Evolutionary conservation across 2,888 invertebrate species (phyloP).

Genomic region (Leuctra nigra): DNA sequence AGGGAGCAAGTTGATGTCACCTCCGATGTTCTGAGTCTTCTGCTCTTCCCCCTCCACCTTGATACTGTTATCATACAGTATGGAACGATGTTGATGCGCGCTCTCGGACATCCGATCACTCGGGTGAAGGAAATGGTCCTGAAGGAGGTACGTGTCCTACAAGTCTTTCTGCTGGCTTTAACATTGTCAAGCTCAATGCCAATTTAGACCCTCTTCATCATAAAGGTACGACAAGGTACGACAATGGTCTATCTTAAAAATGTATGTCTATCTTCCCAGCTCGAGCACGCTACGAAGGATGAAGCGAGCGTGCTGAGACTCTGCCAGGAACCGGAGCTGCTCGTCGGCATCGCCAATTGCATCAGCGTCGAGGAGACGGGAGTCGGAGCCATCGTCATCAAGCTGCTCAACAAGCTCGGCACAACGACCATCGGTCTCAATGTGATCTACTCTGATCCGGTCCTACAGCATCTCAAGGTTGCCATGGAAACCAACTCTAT

Average conservation of each 20-base stretch:
- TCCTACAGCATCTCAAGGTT: conserved; percentile 50
- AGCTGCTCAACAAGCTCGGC: conserved; percentile 48
- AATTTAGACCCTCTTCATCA: no score
- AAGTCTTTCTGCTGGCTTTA: no score
- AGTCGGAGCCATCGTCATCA: conserved; percentile 53
- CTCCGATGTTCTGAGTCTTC: conserved; percentile 56
- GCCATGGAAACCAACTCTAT: conserved; percentile 51
- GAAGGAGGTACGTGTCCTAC: conserved; percentile 53
- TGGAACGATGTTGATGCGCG: conserved; percentile 51
- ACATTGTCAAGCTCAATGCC: no score
- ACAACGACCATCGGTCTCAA: conserved; percentile 41
- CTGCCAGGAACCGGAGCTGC: conserved; percentile 45
- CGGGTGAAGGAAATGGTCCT: conserved; percentile 57
- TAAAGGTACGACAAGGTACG: no score
- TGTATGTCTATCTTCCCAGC: conserved; percentile 34
- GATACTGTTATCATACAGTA: conserved; percentile 54
- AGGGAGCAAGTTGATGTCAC: conserved; percentile 55
- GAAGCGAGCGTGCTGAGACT: conserved; percentile 39
- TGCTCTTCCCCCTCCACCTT: conserved; percentile 55
- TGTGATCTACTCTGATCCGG: conserved; percentile 47
- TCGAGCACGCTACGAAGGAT: conserved; percentile 37
- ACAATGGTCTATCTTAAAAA: no score
- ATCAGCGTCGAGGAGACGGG: conserved; percentile 52
- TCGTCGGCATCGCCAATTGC: conserved; percentile 50
- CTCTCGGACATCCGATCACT: conserved; percentile 55